Base-by-base conservation (phyloP, 2,797 vertebrate genomes). In the Sebastes minor region DNA sequence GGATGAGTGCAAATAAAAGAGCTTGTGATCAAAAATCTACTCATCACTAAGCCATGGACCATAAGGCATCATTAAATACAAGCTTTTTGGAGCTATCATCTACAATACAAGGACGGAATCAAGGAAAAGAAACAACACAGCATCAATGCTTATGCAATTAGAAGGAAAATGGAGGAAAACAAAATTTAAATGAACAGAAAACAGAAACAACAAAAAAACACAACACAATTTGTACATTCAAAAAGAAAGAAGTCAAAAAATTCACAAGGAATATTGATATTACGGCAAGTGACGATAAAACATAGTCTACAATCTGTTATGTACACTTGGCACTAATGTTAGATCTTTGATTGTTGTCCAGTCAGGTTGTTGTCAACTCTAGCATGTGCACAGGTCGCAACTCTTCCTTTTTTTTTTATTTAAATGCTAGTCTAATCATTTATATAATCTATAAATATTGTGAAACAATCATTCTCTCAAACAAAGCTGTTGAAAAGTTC, bases 1-100 rank as follows among this genome's bases (percentile, higher is more conserved):
- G 91, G 92, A 96, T 96, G 96, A 96, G 92, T 95, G 95, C 94
- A 96, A 96, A 96, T 94, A 94, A 91, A 95, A 94, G 92, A 94
- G 93, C 92, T 93, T 83, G 90, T 94, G 93, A 94, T 91, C 88
- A 92, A 93, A 49, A 92, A 88, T 89, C 88, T 95, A 95, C 91
- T 92, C 90, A 92, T 95, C 94, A 94, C 94, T 92, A 95, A 96
- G 95, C 95, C 94, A 95, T 95, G 94, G 89, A 95, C 90, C 89
- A 94, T 95, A 95, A 95, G 95, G 95, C 94, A 95, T 95, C 91
- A 90, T 93, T 94, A 95, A 95, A 94, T 94, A 96, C 95, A 96
- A 95, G 95, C 95, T 93, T 92, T 91, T 90, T 82, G 87, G 88
- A 91, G 91, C 94, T 94, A 94, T 89, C 90, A 88, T 92, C 94